Conservation (phyloP, 92 coral and sea anemone species). For the Pocillopora grandis region DNA sequence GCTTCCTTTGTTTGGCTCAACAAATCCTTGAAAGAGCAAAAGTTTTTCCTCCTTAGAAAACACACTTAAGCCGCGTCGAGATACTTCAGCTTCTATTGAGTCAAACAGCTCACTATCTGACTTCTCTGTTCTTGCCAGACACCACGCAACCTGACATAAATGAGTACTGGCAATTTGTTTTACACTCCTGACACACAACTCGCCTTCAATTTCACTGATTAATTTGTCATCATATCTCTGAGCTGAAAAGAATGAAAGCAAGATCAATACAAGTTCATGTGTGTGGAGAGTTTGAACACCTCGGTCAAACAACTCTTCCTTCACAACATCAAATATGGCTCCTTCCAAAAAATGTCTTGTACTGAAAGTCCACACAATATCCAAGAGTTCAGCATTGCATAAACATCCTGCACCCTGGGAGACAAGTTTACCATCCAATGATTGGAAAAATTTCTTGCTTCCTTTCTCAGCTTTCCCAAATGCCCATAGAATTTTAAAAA, state of each 20-base stretch:
- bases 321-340: conserved; percentile 17
- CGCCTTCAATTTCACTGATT: conserved; percentile 13
- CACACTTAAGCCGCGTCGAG: background rate
- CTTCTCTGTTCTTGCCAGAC: conserved; percentile 16
- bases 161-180: background rate
- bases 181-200: conserved; percentile 19
- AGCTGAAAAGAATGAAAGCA: conserved; percentile 18
- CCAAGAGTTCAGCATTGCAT: conserved; percentile 7
- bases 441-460: conserved; percentile 19
- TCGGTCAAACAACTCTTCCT: conserved; percentile 16
- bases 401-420: background rate
- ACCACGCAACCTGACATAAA: conserved; percentile 34
- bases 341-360: conserved; percentile 18
- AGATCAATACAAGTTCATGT: conserved; percentile 28
- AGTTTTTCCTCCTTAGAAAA: background rate
- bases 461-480: conserved; percentile 27
- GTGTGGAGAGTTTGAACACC: conserved; percentile 12
- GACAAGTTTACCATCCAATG: conserved; percentile 1
- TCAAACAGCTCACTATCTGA: conserved; percentile 15
- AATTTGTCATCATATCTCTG: background rate
- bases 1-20: conserved; percentile 35
- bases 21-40: conserved; percentile 29
- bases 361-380: conserved; percentile 26
- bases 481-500: conserved; percentile 32
- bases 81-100: conserved; percentile 19